Evolutionary conservation across 2,797 vertebrate genomes (phyloP), one percentile per base, ranked within the genome.

Genomic region (Spea hammondii): DNA sequence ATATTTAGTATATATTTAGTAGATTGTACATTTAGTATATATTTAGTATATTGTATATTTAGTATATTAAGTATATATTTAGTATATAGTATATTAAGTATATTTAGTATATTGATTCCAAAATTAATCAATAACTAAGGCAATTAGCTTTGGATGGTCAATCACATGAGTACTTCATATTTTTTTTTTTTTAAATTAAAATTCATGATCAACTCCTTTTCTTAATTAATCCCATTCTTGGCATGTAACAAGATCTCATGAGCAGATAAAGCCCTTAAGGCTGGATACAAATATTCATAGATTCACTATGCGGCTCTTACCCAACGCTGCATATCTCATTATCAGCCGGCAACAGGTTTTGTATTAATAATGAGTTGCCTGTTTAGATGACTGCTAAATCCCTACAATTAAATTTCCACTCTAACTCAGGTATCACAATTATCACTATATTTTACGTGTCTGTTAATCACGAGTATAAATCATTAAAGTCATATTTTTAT

Each of bases 241-340:
- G 62, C 5, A 13, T 50, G 74, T 66, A 54, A 62, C 70, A 4
- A 44, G 48, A 67, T 70, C 10, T 67, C n/a, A 66, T 46, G 13
- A 62, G 72, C 32, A 13, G 48, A 59, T 57, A 14, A 76, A 65
- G 55, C 62, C 45, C 69, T 76, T 4, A 59, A 57, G 73, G 68
- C 76, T 65, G 47, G 51, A 71, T 44, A 76, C 6, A 77, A 72
- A 68, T 77, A 81, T 77, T 81, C 79, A 81, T 76, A 5, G 72
- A 72, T 76, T 55, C 74, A 72, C 55, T 46, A 48, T 46, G 10
- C 6, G 13, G 54, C 46, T 17, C 69, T 62, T 65, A 60, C 11
- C 51, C 64, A 59, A 51, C 45, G 51, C 32, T 57, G 51, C 48
- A 8, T 49, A 50, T 57, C 68, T 72, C 53, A 71, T 75, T 57